Conservation (phyloP, 2,888 invertebrate species). For the Crocallis elinguaria region DNA sequence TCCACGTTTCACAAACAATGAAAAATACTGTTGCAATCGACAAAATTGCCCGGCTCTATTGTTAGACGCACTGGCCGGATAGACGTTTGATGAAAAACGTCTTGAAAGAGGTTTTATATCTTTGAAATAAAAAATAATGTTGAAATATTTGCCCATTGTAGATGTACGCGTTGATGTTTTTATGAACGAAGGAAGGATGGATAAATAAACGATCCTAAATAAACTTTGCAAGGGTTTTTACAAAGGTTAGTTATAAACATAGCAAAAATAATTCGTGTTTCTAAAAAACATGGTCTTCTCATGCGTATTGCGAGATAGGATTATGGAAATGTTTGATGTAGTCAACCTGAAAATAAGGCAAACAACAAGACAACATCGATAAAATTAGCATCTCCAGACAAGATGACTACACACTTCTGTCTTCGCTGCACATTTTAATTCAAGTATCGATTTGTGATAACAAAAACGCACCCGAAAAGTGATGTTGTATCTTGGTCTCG, state of each 20-base stretch:
- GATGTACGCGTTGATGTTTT: neutral
- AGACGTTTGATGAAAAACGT: conserved; percentile 11
- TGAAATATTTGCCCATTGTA: neutral
- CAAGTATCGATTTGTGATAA: conserved; percentile 33
- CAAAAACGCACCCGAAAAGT: conserved; percentile 31
- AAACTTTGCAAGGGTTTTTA: neutral
- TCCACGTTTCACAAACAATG: conserved; percentile 21
- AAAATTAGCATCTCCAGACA: conserved; percentile 8
- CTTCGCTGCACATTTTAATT: conserved; percentile 30
- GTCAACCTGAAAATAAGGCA: neutral
- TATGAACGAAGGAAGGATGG: neutral
- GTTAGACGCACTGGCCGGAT: conserved; percentile 24
- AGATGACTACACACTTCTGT: conserved; percentile 15
- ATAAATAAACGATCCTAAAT: neutral
- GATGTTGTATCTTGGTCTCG: neutral
- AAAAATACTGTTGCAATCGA: conserved; percentile 16
- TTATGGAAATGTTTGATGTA: neutral
- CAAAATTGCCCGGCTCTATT: conserved; percentile 23
- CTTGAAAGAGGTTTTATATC: conserved; percentile 17
- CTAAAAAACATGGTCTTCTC: conserved; percentile 15
- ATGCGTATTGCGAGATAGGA: neutral
- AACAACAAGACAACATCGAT: conserved; percentile 9
- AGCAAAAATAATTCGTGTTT: neutral
- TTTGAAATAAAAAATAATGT: neutral
- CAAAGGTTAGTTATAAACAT: no score